Base-by-base conservation (phyloP, 2,113 vertebrate genomes). In the Geococcyx californianus region DNA sequence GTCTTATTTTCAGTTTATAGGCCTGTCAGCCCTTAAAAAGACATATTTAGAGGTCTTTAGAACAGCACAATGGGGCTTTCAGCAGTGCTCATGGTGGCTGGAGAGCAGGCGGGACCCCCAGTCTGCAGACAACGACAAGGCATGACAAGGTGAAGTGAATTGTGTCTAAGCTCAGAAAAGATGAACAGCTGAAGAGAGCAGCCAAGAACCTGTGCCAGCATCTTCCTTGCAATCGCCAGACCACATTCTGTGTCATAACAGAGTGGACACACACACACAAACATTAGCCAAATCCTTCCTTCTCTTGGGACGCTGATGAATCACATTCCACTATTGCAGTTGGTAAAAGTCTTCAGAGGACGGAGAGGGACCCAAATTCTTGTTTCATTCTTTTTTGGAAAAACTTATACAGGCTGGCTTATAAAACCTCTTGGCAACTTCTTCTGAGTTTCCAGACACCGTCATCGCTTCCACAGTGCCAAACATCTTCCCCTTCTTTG, bases 31-130 rank as follows among this genome's bases (percentile, higher is more conserved):
- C 59, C 51, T 59, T 40, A 29, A 74, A 80, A 91, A 78, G 4
- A 24, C 4, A 11, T 23, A 36, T 74, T 58, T 66, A 52, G 54
- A 25, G 23, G 28, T 3, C 3, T 58, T 62, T 23, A 28, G 45
- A 62, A 55, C 28, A n/a, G 59, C 54, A 60, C 33, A n/a, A 21
- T 4, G 51, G 42, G 29, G 23, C 3, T 70, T 67, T 62, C 20
- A 54, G 38, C 51, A 25, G 12, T 20, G 38, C 34, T 34, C 1
- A 4, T 2, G n/a, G 72, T 34, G 34, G 55, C 8, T n/a, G 45
- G n/a, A 38, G 54, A 36, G 34, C 0, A 0, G 66, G 28, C 45
- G 72, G 62, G 54, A 62, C 12, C n/a, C 59, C 18, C 29, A 26
- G n/a, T 4, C 31, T 67, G 72, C 0, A 2, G 38, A 16, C 59